Evolutionary conservation across 2,888 invertebrate genomes (phyloP), one percentile per base, ranked within the genome.

Genomic region (Agrotis clavis): DNA sequence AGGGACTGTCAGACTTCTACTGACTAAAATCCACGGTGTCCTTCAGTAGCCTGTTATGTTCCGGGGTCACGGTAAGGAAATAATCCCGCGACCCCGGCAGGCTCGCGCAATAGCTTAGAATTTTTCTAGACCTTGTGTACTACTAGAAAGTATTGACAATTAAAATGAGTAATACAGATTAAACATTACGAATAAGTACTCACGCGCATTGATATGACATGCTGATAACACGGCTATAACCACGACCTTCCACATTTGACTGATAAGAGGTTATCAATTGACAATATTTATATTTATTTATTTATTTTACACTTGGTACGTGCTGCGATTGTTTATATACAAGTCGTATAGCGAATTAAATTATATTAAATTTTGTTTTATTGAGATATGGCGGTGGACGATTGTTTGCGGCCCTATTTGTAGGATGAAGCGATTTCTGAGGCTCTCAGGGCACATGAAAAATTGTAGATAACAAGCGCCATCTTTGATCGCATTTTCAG

Each of bases 171-270:
- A 59, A 74, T 56, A 56, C 54, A 35, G 11, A 57, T 73, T 14
- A 65, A 60, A 59, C 0, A 72, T 70, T 77, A 75, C 69, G 60
- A 67, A 73, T 67, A 67, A 47, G 51, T 84, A 86, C 89, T 88
- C 69, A 86, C 90, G 64, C 65, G 89, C 82, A 21, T 80, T 67
- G 25, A 76, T 69, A 59, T 71, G 68, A 77, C 68, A 72, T 62
- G 85, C 70, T 61, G 80, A 81, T 70, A 87, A 65, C 66, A 85
- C 67, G 25, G 70, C 67, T 82, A 89, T 80, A 59, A 54, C 76
- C 67, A 74, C 64, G 74, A 85, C 72, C 77, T 86, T 87, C 83
- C 80, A 82, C 87, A 89, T 89, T 74, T 67, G 74, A 25, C 35
- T 41, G 70, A 77, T 72, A 79, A 66, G 60, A 69, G 81, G 86